A percentile compares a stretch with the other conserved stretches of the same genome.
Conservation (phyloP, 92 coral and sea anemone genomes). For the Porites lobata region DNA sequence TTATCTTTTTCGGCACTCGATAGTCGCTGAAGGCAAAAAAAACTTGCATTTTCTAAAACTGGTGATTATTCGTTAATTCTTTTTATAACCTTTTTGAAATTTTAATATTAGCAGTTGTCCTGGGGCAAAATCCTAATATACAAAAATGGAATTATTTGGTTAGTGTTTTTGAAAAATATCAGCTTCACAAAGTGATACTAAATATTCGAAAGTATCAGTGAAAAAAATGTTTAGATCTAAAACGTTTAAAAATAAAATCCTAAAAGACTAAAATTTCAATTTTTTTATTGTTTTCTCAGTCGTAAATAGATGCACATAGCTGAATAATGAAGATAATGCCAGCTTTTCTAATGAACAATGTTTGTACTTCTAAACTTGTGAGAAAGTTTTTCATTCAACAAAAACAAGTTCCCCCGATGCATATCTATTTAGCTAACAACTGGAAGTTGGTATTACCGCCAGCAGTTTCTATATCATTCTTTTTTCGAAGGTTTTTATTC, state of each 20-base stretch:
- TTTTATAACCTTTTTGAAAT: neutral
- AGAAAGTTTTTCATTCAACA: neutral
- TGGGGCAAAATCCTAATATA: neutral
- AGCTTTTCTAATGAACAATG: neutral
- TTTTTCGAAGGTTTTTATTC: too few species aligned
- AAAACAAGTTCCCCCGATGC: neutral
- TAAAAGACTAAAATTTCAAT: neutral
- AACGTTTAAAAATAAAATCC: neutral
- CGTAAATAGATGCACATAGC: neutral
- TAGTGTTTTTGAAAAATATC: neutral
- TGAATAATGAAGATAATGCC: neutral
- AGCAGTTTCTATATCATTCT: too few species aligned
- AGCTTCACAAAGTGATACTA: neutral
- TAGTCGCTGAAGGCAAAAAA: conserved; percentile 23
- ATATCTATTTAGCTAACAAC: too few species aligned
- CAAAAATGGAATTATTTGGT: neutral
- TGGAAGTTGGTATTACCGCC: too few species aligned
- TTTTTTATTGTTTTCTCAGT: neutral
- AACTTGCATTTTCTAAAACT: neutral
- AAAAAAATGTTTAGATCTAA: neutral
- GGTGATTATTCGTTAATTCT: conserved; percentile 10
- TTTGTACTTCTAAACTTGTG: neutral
- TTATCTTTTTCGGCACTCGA: conserved; percentile 36
- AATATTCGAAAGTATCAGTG: too few species aligned
- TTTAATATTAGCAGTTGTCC: neutral